Evolutionary conservation across 2,797 vertebrate species (phyloP), one percentile per base, ranked within the genome.

Genomic region (Erethizon dorsatum): DNA sequence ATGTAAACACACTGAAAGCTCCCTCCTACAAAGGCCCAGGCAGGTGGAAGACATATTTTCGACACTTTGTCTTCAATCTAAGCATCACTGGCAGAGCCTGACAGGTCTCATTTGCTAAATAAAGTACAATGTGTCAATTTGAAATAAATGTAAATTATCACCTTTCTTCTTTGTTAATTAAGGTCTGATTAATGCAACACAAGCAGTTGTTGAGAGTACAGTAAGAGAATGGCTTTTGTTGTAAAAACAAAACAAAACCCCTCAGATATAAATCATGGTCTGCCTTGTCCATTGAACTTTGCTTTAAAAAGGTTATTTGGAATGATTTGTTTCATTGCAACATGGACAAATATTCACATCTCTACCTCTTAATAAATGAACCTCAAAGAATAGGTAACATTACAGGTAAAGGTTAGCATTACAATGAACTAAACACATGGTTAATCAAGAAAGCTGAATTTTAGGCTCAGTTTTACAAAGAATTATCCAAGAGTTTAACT

Each of bases 91-190:
- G 97, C 97, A 98, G 88, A 90, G 78, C 82, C 98, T 99, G 98
- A 98, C 98, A 98, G 98, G 83, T 97, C 95, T 99, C 98, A 98
- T 99, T 98, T 98, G 96, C 97, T 95, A 97, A 98, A 94, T 98
- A 98, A 98, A 98, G 96, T 97, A 98, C 95, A 98, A 98, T 97
- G 95, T 98, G 98, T 98, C 98, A 98, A 98, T 98, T 91, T 98
- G 98, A 99, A 99, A 98, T 98, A 98, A 98, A 99, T 98, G 96
- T 98, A 99, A 99, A 99, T 99, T 98, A 98, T 99, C 97, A 98
- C 97, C 98, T 98, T 98, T 98, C 97, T 97, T 98, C 83, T 90
- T 91, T 97, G 96, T 97, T 98, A 98, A 98, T 98, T 98, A 98
- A 98, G 95, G 88, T 98, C 97, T 98, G 98, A 98, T 97, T 98